These are phyloP conservation scores for Maniola jurtina DNA, from an alignment of 1,140 invertebrate genomes.

Conservation along the genomic window DNA sequence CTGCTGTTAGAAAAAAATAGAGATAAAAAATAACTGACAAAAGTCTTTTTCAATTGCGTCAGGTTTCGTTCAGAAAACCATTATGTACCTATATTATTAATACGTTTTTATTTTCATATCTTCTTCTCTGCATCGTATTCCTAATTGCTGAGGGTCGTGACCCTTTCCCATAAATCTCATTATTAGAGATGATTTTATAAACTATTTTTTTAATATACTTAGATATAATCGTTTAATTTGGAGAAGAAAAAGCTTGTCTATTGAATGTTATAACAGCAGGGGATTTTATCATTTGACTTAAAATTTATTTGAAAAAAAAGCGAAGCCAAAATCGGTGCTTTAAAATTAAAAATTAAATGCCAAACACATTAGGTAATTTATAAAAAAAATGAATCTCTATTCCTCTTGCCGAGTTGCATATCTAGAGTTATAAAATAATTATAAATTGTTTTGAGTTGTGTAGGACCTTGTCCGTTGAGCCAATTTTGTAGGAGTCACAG, in stretches of 20 bases:
- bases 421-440: not conserved
- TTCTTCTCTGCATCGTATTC: too few species aligned
- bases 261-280: not conserved
- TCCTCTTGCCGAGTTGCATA: not conserved
- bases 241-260: not conserved
- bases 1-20: constrained; percentile 4
- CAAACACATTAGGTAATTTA: constrained; percentile 9
- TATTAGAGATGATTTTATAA: too few species aligned
- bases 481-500: not conserved
- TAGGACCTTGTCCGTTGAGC: not conserved
- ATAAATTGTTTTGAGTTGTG: constrained; percentile 6
- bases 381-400: constrained; percentile 5
- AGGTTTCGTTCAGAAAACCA: too few species aligned
- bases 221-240: too few species aligned
- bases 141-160: too few species aligned
- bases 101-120: too few species aligned
- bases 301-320: not conserved
- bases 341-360: constrained; percentile 10
- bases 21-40: not conserved
- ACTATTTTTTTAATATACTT: too few species aligned
- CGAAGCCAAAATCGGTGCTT: constrained; percentile 14
- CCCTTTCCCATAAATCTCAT: too few species aligned
- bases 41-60: too few species aligned
- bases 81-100: too few species aligned
- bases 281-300: constrained; percentile 4